Percentiles rank a stretch among this genome's conserved stretches.
phyloP scores from a whole-genome alignment of 2,797 vertebrate species.

The Bryconaethiops microstoma region DNA sequence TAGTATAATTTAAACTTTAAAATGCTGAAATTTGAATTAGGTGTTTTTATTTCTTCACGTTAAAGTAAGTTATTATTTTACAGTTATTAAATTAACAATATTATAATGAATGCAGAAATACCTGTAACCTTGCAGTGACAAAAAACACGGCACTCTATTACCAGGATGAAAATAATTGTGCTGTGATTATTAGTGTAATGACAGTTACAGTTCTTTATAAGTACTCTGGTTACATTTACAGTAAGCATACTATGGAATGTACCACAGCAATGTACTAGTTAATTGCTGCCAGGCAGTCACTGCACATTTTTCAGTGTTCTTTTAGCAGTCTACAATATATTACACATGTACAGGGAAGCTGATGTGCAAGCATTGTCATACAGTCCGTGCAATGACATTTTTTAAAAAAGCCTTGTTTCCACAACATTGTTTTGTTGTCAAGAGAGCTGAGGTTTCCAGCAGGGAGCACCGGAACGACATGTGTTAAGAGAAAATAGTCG shows the following conservation, averaged over 20 bases:
- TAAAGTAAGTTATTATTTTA: neutral
- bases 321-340: neutral
- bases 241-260: neutral
- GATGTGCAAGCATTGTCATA: neutral
- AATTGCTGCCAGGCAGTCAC: neutral
- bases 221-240: neutral
- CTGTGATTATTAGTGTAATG: neutral
- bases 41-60: neutral
- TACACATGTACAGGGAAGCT: constrained; percentile 1
- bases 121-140: neutral
- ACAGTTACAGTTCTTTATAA: neutral
- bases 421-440: constrained; percentile 30
- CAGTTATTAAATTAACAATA: neutral
- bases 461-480: constrained; percentile 41
- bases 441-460: constrained; percentile 37
- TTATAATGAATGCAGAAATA: constrained; percentile 5
- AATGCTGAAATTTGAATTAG: neutral
- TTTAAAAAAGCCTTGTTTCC: constrained; percentile 20
- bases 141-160: no score
- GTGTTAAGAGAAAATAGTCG: constrained; percentile 33
- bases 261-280: neutral
- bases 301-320: neutral
- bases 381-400: neutral
- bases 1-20: neutral
- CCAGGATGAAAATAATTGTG: no score